Percentiles rank a stretch among this genome's conserved stretches.
phyloP scores from a whole-genome alignment of 1,140 invertebrate species.

The Linepithema humile region DNA sequence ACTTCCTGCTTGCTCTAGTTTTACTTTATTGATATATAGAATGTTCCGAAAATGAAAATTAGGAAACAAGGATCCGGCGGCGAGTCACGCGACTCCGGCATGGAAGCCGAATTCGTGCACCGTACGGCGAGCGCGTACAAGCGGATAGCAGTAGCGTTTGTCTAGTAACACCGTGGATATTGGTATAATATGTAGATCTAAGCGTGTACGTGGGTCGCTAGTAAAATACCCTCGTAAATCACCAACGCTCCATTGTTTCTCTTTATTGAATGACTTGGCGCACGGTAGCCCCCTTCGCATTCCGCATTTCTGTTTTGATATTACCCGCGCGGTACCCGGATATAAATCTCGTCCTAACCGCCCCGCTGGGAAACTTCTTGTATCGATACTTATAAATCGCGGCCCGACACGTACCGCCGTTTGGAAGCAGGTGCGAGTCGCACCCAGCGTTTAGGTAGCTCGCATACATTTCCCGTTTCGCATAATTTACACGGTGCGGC shows the following conservation, averaged over 20 bases:
- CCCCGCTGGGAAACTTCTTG: conserved; percentile 47
- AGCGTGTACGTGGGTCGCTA: conserved; percentile 71
- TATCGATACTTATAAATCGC: conserved; percentile 54
- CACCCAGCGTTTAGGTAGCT: conserved; percentile 4
- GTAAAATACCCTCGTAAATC: conserved; percentile 77
- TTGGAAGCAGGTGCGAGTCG: conserved; percentile 45
- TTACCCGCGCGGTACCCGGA: conserved; percentile 26
- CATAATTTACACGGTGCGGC: conserved; percentile 15
- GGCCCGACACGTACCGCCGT: background rate
- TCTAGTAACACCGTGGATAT: conserved; percentile 68
- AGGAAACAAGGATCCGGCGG: background rate
- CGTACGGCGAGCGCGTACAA: conserved; percentile 39
- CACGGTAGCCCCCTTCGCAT: conserved; percentile 61
- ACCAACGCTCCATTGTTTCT: conserved; percentile 73
- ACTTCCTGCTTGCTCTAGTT: background rate
- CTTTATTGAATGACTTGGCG: conserved; percentile 70
- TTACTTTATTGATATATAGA: background rate
- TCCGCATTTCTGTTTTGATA: conserved; percentile 68
- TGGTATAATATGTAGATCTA: conserved; percentile 75
- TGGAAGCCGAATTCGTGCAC: background rate
- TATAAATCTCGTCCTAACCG: conserved; percentile 46
- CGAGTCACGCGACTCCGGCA: background rate
- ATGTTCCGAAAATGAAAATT: conserved; percentile 1
- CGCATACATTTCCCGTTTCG: conserved; percentile 3
- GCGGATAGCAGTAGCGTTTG: conserved; percentile 65